phyloP scores from a whole-genome alignment of 2,797 vertebrate species.

The Oophaga sylvatica region DNA sequence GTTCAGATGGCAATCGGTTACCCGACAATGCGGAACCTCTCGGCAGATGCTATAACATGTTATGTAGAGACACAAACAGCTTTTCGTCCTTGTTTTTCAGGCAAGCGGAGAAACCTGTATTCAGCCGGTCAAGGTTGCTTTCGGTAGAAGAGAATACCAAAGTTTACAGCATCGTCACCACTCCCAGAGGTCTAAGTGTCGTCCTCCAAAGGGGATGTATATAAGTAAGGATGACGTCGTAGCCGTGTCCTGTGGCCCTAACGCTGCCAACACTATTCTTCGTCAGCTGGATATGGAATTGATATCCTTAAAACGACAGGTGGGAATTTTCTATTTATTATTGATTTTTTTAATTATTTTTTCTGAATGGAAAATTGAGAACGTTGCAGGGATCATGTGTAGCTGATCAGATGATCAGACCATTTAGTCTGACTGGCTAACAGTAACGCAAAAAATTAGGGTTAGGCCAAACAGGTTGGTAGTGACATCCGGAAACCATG shows the following conservation, averaged over 20 bases:
- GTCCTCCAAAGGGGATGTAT: constrained; percentile 98
- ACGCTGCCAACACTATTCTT: constrained; percentile 92
- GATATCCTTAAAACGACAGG: constrained; percentile 97
- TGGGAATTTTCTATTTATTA: constrained; percentile 69
- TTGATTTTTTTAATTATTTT: neutral
- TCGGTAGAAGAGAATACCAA: constrained; percentile 92
- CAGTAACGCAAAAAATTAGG: no score
- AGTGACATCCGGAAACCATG: no score
- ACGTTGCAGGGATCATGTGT: no score
- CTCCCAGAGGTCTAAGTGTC: constrained; percentile 91
- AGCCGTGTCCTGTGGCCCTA: constrained; percentile 92
- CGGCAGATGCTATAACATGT: neutral
- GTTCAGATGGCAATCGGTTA: no score
- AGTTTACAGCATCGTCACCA: constrained; percentile 94
- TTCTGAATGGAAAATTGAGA: no score
- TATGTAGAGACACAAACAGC: neutral
- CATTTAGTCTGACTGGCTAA: no score
- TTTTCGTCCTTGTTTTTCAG: constrained; percentile 65
- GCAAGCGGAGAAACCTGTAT: constrained; percentile 80
- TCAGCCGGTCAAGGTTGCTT: constrained; percentile 84
- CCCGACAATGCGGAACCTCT: no score
- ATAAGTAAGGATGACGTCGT: constrained; percentile 95
- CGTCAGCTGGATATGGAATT: constrained; percentile 96
- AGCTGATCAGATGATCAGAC: no score
- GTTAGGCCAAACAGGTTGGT: no score